A percentile compares a stretch with the other conserved stretches of the same genome.
Conservation (phyloP, 1,140 invertebrate species). For the Oryctes rhinoceros region DNA sequence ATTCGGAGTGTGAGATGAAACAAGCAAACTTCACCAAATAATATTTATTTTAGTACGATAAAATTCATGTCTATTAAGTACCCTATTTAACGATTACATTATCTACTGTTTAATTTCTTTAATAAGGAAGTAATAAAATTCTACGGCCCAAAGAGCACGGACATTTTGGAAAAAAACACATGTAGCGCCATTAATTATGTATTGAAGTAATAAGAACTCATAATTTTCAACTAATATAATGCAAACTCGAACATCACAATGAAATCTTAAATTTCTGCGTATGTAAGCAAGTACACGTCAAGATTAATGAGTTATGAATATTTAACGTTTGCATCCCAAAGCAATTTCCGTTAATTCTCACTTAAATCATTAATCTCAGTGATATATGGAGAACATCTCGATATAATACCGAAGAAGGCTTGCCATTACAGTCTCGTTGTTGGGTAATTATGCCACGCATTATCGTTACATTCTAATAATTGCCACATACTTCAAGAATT, state of each 20-base stretch:
- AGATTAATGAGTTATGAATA: not conserved
- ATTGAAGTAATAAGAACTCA: not conserved
- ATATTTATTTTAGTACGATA: not conserved
- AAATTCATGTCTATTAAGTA: slow-evolving; percentile 15
- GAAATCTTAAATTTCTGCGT: not conserved
- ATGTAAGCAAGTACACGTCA: not conserved
- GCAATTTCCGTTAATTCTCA: not conserved
- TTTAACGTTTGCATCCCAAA: not conserved
- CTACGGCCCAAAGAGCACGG: not conserved
- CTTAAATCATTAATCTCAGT: not conserved
- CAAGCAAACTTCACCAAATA: not conserved
- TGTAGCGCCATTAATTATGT: not conserved
- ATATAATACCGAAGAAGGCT: too few relatives aligned
- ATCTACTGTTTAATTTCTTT: slow-evolving; percentile 8
- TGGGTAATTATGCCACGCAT: too few relatives aligned
- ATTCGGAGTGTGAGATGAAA: not conserved
- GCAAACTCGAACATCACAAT: not conserved
- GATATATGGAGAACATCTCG: not conserved
- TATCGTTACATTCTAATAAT: too few relatives aligned
- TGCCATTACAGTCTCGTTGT: too few relatives aligned
- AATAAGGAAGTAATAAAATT: slow-evolving; percentile 9
- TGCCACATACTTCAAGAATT: too few relatives aligned
- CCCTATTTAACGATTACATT: not conserved
- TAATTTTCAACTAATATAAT: slow-evolving; percentile 1
- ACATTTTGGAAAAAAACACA: not conserved